Conservation (phyloP, 2,113 vertebrate species). For the Craseonycteris thonglongyai region DNA sequence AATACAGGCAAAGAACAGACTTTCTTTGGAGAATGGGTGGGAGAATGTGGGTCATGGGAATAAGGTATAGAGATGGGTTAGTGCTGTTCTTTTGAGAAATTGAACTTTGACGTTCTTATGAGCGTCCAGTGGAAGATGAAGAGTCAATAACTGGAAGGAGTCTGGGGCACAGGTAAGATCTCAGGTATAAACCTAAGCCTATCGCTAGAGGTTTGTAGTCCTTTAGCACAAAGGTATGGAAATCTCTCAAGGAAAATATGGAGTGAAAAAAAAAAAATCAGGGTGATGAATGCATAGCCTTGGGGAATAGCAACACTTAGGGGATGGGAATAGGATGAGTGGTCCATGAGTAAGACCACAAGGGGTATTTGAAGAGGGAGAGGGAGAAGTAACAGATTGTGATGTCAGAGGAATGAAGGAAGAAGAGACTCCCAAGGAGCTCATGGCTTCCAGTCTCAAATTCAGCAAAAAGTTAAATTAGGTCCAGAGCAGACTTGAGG, state of each 20-base stretch:
- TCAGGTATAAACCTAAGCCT: background rate
- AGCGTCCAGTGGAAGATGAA: background rate
- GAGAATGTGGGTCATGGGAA: background rate
- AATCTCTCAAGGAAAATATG: background rate
- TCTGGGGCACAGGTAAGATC: background rate
- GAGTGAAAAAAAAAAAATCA: background rate
- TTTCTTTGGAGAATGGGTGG: background rate
- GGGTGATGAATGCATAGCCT: background rate
- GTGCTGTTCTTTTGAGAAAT: background rate
- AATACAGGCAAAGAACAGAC: background rate
- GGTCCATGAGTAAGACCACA: background rate
- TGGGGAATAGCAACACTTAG: background rate
- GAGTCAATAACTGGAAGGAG: background rate
- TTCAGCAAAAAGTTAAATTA: background rate
- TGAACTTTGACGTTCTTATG: background rate
- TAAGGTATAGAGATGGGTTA: background rate
- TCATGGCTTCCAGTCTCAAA: background rate
- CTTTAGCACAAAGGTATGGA: background rate
- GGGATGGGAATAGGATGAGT: background rate
- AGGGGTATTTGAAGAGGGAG: background rate
- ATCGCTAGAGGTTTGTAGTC: background rate
- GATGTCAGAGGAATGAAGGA: background rate
- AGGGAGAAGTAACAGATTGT: background rate
- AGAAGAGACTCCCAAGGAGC: background rate
- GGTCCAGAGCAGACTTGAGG: background rate